Evolutionary conservation across 2,797 vertebrate genomes (phyloP), one percentile per base, ranked within the genome.

Genomic region (Eulemur rubriventer): DNA sequence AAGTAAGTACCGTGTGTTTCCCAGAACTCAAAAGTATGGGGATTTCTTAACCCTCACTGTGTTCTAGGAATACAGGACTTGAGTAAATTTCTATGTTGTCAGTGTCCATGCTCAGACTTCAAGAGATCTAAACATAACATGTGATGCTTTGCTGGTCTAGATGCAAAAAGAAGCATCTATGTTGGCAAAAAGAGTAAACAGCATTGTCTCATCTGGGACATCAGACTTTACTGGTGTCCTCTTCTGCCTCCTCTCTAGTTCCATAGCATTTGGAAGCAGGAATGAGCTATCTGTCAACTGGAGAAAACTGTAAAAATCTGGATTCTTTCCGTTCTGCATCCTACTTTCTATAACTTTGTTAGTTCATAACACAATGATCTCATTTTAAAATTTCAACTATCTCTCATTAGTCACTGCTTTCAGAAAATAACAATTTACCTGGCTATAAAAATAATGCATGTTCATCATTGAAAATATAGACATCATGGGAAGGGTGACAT

Each of bases 351-450:
- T 72, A 59, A 65, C 22, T 46, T 55, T 65, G 30, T 88, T 59
- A 61, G 14, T 61, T 75, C 18, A 33, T 33, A 84, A 55, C 46
- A 73, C 48, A 72, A 8, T 72, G 38, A 57, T 67, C 55, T 89
- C 46, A 57, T 65, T 72, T 92, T 59, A 57, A 50, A 61, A 73
- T 80, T 85, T 46, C 50, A 85, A 17, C 28, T 59, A 48, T 50
- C 84, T 52, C 41, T 17, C 18, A 1, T n/a, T 90, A 57, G 73
- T 65, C 72, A 55, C 82, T 33, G 6, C 35, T 84, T 85, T 75
- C 79, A 92, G n/a, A 85, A 91, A 96, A 80, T 67, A 79, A 83
- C 46, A 26, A 26, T 67, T 79, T 57, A 48, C 11, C n/a, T 79
- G 28, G n/a, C n/a, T 67, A 33, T 92, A 85, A 79, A 92, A 91